Conservation (phyloP, 2,888 invertebrate genomes). For the Cheilosia vulpina region DNA sequence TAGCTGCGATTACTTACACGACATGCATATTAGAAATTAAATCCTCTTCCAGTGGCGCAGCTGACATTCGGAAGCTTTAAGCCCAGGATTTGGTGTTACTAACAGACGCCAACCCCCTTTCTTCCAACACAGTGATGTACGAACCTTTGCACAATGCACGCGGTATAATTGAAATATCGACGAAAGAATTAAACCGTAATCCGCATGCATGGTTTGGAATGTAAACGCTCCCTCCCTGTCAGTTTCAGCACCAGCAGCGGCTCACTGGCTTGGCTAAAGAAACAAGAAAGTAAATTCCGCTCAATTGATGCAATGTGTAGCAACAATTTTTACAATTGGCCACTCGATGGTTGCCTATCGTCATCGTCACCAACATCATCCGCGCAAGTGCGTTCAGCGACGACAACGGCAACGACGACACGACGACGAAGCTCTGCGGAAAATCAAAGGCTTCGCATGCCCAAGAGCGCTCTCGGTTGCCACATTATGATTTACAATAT, state of each 20-base stretch:
- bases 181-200: constrained; percentile 68
- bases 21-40: neutral
- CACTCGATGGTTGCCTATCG: neutral
- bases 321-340: constrained; percentile 48
- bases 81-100: constrained; percentile 24
- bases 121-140: constrained; percentile 30
- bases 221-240: constrained; percentile 39
- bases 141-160: constrained; percentile 56
- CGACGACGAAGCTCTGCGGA: constrained; percentile 6
- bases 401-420: neutral
- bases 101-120: constrained; percentile 27
- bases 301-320: constrained; percentile 42
- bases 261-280: constrained; percentile 3
- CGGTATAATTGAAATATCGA: constrained; percentile 57
- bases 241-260: neutral
- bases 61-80: constrained; percentile 7
- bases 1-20: no score
- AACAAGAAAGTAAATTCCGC: constrained; percentile 29
- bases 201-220: constrained; percentile 60
- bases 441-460: constrained; percentile 44
- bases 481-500: constrained; percentile 70
- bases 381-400: constrained; percentile 31
- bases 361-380: neutral
- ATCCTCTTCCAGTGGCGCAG: constrained; percentile 1
- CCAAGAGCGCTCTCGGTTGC: constrained; percentile 48